These are phyloP conservation scores for Ephydatia muelleri DNA, from an alignment of 37 sponge, comb jelly and placozoan genomes.

Conservation along the genomic window DNA sequence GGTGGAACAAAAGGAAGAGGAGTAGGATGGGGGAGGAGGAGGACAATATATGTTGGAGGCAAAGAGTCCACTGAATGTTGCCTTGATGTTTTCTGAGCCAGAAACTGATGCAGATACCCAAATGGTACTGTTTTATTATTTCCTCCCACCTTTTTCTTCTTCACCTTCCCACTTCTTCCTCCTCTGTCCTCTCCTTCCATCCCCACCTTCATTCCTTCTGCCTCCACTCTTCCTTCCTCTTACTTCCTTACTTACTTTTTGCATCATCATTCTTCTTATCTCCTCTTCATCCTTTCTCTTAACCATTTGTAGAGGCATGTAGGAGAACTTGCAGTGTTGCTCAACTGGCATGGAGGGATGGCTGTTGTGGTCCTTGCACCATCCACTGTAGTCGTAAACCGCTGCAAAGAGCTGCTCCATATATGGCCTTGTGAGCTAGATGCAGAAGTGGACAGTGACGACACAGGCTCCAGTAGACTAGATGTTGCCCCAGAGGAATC, in stretches of 20 bases:
- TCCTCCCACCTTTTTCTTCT: neutral
- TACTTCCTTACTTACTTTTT: too few relatives aligned
- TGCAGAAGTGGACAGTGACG: neutral
- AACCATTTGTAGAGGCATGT: neutral
- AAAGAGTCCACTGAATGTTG: neutral
- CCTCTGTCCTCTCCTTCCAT: neutral
- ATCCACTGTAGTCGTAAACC: slow-evolving; percentile 34
- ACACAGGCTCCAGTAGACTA: neutral
- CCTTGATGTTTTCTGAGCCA: neutral
- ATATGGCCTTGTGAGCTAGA: slow-evolving; percentile 17
- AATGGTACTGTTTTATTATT: neutral
- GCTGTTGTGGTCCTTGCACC: slow-evolving; percentile 4
- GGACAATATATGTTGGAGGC: neutral
- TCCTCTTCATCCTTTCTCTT: neutral
- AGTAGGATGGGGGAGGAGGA: neutral
- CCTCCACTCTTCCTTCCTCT: neutral
- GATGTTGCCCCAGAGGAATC: slow-evolving; percentile 7
- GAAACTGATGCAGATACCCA: neutral
- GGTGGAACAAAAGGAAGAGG: neutral
- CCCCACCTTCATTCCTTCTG: neutral
- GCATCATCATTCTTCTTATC: neutral
- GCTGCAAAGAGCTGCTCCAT: neutral
- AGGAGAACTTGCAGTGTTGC: slow-evolving; percentile 8
- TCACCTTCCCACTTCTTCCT: neutral
- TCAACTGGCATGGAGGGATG: neutral